Evolutionary conservation across 2,888 invertebrate species (phyloP).

Genomic region (Plemyria rubiginata): DNA sequence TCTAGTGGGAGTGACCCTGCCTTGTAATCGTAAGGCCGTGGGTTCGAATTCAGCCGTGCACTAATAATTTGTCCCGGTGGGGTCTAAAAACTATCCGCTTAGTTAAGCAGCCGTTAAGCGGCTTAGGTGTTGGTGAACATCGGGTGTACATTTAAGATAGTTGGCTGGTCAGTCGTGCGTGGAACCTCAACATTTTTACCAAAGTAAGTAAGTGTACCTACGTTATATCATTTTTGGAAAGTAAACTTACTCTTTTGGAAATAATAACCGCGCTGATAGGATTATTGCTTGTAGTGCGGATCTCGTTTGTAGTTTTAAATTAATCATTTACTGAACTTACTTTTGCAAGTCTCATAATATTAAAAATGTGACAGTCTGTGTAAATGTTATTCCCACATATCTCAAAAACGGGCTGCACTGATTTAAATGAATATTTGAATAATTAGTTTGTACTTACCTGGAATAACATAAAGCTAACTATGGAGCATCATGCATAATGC

Average conservation of each 20-base stretch:
- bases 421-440: too few species aligned
- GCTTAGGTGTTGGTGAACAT: neutral
- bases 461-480: too few species aligned
- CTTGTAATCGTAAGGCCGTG: too few species aligned
- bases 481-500: too few species aligned
- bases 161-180: slow-evolving; percentile 41
- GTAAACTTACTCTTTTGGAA: slow-evolving; percentile 35
- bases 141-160: slow-evolving; percentile 11
- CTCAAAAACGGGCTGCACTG: too few species aligned
- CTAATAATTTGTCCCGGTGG: too few species aligned
- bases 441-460: too few species aligned
- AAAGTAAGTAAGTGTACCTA: slow-evolving; percentile 22
- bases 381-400: neutral
- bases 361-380: too few species aligned
- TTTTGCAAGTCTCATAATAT: too few species aligned
- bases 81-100: neutral
- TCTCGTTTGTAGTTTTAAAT: neutral
- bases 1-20: too few species aligned
- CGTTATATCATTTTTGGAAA: slow-evolving; percentile 33
- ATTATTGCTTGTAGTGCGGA: slow-evolving; percentile 6
- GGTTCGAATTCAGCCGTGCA: too few species aligned
- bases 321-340: too few species aligned
- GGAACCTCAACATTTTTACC: slow-evolving; percentile 33
- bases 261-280: slow-evolving; percentile 24
- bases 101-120: neutral